A percentile compares a stretch with the other conserved stretches of the same genome.
These are phyloP conservation scores for Poecilia gillii DNA, from an alignment of 2,797 vertebrate species.

Conservation along the genomic window DNA sequence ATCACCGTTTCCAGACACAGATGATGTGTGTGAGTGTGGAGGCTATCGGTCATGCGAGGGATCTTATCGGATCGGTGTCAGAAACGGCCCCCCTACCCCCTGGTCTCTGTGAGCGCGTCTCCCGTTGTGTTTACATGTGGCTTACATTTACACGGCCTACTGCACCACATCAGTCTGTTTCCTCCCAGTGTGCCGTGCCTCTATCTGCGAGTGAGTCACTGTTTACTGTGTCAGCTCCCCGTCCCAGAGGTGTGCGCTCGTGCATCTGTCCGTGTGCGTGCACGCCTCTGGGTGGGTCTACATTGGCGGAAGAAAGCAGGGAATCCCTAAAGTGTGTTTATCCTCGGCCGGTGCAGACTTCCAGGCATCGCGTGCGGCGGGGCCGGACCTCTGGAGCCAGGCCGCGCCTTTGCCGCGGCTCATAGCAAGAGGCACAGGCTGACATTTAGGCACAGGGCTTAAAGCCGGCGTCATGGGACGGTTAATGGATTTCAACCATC, in stretches of 20 bases:
- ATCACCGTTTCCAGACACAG: constrained; percentile 2
- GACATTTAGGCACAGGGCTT: constrained; percentile 38
- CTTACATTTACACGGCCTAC: constrained; percentile 7
- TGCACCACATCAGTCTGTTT: constrained; percentile 20
- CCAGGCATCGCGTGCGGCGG: constrained; percentile 68
- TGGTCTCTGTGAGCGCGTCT: constrained; percentile 12
- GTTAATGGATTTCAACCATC: constrained; percentile 75
- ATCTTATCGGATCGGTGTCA: constrained; percentile 49
- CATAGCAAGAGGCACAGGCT: constrained; percentile 16
- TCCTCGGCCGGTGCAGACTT: constrained; percentile 68
- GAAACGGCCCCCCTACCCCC: constrained; percentile 16
- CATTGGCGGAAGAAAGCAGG: constrained; percentile 30
- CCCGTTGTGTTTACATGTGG: not conserved
- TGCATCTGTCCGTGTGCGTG: constrained; percentile 10
- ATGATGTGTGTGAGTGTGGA: constrained; percentile 1
- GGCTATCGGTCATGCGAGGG: constrained; percentile 8
- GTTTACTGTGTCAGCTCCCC: constrained; percentile 41
- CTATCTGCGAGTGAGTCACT: constrained; percentile 39
- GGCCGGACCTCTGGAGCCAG: constrained; percentile 51
- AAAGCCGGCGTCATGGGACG: constrained; percentile 58
- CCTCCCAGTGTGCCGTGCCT: constrained; percentile 3
- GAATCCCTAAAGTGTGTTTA: constrained; percentile 76
- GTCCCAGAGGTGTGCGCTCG: constrained; percentile 29
- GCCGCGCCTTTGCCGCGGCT: constrained; percentile 41
- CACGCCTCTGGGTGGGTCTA: not conserved